Evolutionary conservation across 2,797 vertebrate genomes (phyloP), one percentile per base, ranked within the genome.

Genomic region (Melanotaenia pygmaea): DNA sequence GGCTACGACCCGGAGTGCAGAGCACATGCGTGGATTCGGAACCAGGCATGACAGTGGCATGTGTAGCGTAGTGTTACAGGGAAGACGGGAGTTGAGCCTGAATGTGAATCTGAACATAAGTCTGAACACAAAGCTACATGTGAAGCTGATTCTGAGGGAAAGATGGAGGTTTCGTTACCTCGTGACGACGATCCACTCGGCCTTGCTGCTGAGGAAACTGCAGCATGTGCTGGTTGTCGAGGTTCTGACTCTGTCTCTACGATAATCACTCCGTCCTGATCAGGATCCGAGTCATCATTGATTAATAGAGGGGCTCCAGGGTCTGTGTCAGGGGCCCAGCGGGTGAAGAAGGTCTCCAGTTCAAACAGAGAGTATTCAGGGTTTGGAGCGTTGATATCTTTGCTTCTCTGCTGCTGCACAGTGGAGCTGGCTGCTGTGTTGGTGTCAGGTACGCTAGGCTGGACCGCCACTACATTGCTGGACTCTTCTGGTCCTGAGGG

Each of bases 351-450:
- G 0, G 86, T 88, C 74, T 92, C 91, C 20, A 93, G 80, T 9
- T 93, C 93, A 76, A 89, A 93, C 75, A 91, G 69, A 16, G 89
- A 88, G 74, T 81, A 91, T 4, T 92, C 89, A 0, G 85, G 83
- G 38, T 62, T 71, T 1, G 72, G 43, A 0, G 65, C 26, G 24
- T 51, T 67, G 26, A 9, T 3, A 10, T 22, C 67, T 18, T 34
- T 56, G 61, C 77, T 64, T 69, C 70, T 82, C 22, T 64, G 69
- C 3, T 64, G 64, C 5, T 60, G 67, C 54, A 72, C 10, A 24
- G 61, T 71, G 58, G 59, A 71, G 38, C 57, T 81, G 61, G 77
- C 53, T 4, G 72, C 56, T 3, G 78, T 61, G 77, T 83, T 84
- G 64, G 63, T 79, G 70, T 91, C 89, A 3, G 77, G 68, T 0